phyloP scores from a whole-genome alignment of 1,140 invertebrate species.

The Pseudomyrmex flavicornis region DNA sequence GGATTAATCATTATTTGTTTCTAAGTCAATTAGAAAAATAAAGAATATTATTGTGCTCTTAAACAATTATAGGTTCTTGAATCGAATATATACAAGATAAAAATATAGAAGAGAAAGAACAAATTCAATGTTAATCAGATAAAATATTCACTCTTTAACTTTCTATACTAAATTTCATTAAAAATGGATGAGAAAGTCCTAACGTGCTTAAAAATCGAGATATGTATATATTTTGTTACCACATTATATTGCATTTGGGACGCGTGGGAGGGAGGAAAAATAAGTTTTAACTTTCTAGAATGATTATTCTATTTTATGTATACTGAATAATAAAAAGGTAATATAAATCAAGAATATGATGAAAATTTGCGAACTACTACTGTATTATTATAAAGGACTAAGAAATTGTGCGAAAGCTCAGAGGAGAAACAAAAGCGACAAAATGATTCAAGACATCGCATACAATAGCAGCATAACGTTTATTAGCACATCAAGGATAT shows the following conservation, averaged over 20 bases:
- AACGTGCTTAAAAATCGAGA: not conserved
- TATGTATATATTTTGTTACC: not conserved
- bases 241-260: not conserved
- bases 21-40: not conserved
- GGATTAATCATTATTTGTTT: constrained; percentile 13
- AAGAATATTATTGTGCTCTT: not conserved
- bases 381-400: constrained; percentile 38
- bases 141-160: not conserved
- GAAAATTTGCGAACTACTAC: constrained; percentile 27
- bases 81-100: constrained; percentile 7
- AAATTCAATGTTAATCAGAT: not conserved
- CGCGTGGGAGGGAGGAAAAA: constrained; percentile 13
- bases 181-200: not conserved
- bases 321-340: constrained; percentile 9
- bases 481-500: constrained; percentile 83
- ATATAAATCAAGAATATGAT: constrained; percentile 1
- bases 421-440: constrained; percentile 80
- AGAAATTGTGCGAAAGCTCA: constrained; percentile 64
- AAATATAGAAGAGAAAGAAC: not conserved
- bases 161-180: not conserved
- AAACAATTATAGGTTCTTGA: constrained; percentile 3
- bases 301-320: not conserved
- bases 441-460: constrained; percentile 84
- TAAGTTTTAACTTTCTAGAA: not conserved
- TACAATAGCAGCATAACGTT: constrained; percentile 84